A percentile compares a stretch with the other conserved stretches of the same genome.
phyloP scores from a whole-genome alignment of 1,140 invertebrate genomes.

The Listronotus bonariensis region DNA sequence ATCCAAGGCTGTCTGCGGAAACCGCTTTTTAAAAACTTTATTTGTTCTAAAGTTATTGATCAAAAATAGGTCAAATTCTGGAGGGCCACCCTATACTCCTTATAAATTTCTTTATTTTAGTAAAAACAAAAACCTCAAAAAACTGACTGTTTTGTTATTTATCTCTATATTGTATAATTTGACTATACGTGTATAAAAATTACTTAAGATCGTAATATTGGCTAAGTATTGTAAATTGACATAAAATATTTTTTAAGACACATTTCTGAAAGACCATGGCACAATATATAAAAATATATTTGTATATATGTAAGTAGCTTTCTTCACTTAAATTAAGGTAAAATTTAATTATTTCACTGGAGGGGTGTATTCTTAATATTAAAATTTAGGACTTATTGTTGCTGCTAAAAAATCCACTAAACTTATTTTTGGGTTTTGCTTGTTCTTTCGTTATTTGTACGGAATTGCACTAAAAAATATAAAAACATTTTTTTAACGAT shows the following conservation, averaged over 20 bases:
- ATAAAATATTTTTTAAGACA: conserved; percentile 12
- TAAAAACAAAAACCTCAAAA: too few relatives aligned
- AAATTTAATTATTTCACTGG: neutral
- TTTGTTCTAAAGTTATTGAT: too few relatives aligned
- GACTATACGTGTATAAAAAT: neutral
- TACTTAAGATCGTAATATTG: neutral
- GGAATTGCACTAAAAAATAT: conserved; percentile 7
- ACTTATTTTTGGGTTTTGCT: conserved; percentile 5
- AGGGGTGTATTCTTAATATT: neutral
- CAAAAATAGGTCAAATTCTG: too few relatives aligned
- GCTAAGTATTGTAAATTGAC: conserved; percentile 14
- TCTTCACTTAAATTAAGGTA: neutral
- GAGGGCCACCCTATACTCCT: too few relatives aligned
- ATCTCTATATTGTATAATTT: too few relatives aligned
- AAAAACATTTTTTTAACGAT: conserved; percentile 1
- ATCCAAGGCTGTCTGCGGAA: too few relatives aligned
- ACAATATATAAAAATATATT: conserved; percentile 13
- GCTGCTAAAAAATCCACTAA: conserved; percentile 12
- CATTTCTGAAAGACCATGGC: conserved; percentile 14
- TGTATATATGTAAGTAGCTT: neutral
- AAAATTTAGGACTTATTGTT: neutral
- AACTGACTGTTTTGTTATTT: too few relatives aligned
- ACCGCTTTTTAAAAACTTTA: too few relatives aligned
- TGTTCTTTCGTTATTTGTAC: conserved; percentile 2
- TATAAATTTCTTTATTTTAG: too few relatives aligned